These are phyloP conservation scores for Ameiurus melas DNA, from an alignment of 2,113 vertebrate genomes.

Conservation along the genomic window DNA sequence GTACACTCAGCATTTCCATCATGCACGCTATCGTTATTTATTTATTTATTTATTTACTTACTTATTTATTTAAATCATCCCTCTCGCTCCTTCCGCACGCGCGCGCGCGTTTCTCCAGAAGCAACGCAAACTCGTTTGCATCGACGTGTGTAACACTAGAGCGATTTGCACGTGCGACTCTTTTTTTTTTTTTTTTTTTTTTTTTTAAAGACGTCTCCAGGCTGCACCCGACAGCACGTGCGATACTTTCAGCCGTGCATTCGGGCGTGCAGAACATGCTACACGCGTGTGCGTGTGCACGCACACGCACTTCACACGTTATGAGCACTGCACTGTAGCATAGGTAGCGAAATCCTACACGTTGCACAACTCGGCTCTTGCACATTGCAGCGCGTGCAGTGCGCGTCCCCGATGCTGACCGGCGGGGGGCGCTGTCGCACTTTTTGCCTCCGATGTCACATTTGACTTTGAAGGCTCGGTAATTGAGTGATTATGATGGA, in stretches of 20 bases:
- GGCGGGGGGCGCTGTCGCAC: slow-evolving; percentile 78
- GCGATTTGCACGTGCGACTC: not conserved
- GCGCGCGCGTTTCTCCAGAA: not conserved
- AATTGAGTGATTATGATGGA: slow-evolving; percentile 70
- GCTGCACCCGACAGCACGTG: not conserved
- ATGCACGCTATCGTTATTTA: not conserved
- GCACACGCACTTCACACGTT: not conserved
- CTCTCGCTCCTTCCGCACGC: not conserved
- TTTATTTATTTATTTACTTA: not conserved
- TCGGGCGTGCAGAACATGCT: not conserved
- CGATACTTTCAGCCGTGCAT: not conserved
- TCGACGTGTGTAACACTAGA: slow-evolving; percentile 11
- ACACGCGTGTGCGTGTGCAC: no score
- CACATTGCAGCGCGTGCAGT: slow-evolving; percentile 11
- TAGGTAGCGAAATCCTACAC: no score
- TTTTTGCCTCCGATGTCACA: slow-evolving; percentile 66
- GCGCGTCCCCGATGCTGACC: slow-evolving; percentile 66
- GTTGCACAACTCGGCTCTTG: not conserved
- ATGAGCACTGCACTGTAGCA: not conserved
- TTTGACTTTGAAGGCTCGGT: slow-evolving; percentile 66
- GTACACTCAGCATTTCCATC: not conserved
- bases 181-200: no score
- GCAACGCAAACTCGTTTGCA: slow-evolving; percentile 14
- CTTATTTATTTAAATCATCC: not conserved
- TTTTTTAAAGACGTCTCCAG: not conserved